phyloP scores from a whole-genome alignment of 2,113 vertebrate genomes.

The Mesembrinibis cayennensis region DNA sequence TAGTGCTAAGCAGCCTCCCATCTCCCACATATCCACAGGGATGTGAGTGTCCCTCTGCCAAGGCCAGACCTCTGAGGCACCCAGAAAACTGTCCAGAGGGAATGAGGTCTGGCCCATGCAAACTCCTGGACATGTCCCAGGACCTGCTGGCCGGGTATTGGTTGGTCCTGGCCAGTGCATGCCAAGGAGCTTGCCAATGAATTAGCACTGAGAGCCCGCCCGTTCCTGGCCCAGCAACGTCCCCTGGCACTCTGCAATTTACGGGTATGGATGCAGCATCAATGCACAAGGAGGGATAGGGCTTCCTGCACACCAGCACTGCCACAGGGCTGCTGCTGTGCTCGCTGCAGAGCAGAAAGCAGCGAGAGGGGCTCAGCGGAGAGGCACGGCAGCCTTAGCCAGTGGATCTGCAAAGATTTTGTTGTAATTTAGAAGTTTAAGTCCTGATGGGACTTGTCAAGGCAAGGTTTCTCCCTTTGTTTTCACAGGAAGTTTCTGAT shows the following conservation, averaged over 20 bases:
- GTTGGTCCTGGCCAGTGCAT: neutral
- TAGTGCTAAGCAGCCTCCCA: neutral
- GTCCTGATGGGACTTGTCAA: neutral
- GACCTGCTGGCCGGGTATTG: neutral
- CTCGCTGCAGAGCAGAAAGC: neutral
- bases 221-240: neutral
- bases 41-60: neutral
- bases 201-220: neutral
- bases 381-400: neutral
- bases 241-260: neutral
- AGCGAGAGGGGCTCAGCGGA: neutral
- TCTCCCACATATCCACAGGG: neutral
- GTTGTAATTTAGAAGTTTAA: neutral
- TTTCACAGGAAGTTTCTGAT: constrained; percentile 62
- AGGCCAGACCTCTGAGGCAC: neutral
- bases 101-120: neutral
- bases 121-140: neutral
- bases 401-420: neutral
- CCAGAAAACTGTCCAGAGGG: neutral
- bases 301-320: neutral
- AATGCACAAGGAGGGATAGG: neutral
- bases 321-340: fast-evolving
- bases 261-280: fast-evolving
- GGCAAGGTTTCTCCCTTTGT: constrained; percentile 47
- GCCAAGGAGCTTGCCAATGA: neutral